These are phyloP conservation scores for Frieseomelitta varia DNA, from an alignment of 1,140 invertebrate species.

Conservation along the genomic window DNA sequence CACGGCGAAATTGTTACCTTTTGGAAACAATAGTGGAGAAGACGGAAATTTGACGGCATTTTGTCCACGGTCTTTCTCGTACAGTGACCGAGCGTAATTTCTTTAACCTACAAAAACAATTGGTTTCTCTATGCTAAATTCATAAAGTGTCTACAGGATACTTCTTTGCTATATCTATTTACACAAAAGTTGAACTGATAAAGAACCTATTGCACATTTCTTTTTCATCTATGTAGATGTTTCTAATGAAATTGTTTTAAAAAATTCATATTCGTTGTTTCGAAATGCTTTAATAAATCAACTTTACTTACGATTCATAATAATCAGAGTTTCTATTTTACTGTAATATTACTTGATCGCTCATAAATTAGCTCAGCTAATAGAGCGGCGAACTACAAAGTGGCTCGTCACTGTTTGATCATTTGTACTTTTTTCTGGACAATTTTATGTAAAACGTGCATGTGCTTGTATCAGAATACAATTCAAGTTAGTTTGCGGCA, in stretches of 20 bases:
- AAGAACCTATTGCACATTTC: not conserved
- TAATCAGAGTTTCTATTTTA: conserved; percentile 66
- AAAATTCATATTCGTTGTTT: conserved; percentile 28
- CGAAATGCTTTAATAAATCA: conserved; percentile 32
- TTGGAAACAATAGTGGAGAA: not conserved
- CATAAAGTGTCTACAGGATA: not conserved
- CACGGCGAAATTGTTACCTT: conserved; percentile 1
- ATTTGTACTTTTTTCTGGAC: not conserved
- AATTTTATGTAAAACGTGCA: conserved; percentile 53
- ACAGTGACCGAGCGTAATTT: not conserved
- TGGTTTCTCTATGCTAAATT: not conserved
- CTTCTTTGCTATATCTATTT: not conserved
- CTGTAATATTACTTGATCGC: conserved; percentile 59
- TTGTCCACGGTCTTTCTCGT: too few species aligned
- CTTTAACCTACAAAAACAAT: not conserved
- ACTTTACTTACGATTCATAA: conserved; percentile 48
- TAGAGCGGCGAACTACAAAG: too few species aligned
- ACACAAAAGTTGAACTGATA: not conserved
- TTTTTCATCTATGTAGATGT: not conserved
- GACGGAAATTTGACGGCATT: not conserved
- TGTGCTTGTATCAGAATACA: not conserved
- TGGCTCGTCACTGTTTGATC: too few species aligned
- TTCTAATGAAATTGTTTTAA: not conserved
- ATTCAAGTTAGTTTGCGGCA: not conserved
- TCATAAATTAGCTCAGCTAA: not conserved